phyloP scores from a whole-genome alignment of 2,113 vertebrate genomes.

The Collichthys lucidus region DNA sequence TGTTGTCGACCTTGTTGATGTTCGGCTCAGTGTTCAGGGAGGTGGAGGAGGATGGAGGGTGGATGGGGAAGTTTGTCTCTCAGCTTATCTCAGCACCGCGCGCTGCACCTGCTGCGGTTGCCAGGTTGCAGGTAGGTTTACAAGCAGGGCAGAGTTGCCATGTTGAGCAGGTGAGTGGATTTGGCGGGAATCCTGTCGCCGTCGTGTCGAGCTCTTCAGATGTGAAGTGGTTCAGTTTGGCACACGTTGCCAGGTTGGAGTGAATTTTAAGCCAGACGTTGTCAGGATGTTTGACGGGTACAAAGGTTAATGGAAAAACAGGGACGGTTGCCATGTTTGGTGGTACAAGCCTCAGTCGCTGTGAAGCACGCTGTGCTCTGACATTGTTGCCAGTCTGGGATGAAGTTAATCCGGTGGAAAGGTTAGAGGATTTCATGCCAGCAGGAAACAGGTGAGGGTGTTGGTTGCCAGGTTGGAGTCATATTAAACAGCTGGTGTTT shows the following conservation, averaged over 20 bases:
- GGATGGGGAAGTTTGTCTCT: conserved; percentile 31
- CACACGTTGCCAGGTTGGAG: conserved; percentile 41
- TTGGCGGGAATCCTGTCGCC: conserved; percentile 23
- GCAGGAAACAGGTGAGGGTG: neutral
- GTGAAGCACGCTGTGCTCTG: neutral
- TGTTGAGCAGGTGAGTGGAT: conserved; percentile 57
- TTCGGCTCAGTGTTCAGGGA: conserved; percentile 1
- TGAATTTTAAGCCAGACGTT: conserved; percentile 24
- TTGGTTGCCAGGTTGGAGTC: neutral
- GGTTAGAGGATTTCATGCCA: neutral
- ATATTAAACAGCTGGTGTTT: neutral
- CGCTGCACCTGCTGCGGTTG: conserved; percentile 53
- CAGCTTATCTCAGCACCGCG: conserved; percentile 54
- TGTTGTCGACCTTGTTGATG: too few species aligned
- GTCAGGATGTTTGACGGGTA: conserved; percentile 15
- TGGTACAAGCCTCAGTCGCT: neutral
- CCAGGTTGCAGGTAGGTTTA: conserved; percentile 54
- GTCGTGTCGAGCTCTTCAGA: conserved; percentile 25
- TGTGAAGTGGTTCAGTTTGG: conserved; percentile 27
- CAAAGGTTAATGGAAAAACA: conserved; percentile 40
- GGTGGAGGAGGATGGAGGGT: neutral
- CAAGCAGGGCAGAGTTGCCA: conserved; percentile 23
- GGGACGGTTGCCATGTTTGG: neutral
- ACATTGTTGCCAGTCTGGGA: conserved; percentile 16
- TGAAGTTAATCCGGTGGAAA: conserved; percentile 7